Base-by-base conservation (phyloP, 2,797 vertebrate species). In the Ataeniobius toweri region DNA sequence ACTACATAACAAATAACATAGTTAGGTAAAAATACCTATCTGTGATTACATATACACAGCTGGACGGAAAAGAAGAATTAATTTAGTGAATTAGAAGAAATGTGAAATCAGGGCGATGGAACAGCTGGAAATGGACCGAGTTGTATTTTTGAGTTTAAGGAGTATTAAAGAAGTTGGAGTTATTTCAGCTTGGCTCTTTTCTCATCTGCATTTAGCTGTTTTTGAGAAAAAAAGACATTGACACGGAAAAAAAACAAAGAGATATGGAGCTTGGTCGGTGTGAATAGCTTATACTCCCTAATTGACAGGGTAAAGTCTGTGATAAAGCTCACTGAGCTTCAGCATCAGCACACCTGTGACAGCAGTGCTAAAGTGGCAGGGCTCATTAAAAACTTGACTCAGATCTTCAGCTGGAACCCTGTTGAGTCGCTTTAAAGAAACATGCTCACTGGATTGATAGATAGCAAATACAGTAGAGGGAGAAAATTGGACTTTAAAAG, bases 321-420 rank as follows among this genome's bases (percentile, higher is more conserved):
- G 85, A 87, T 91, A 91, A 94, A 85, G 86, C 91, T 86, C 83
- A 87, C 88, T 77, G 81, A 92, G 91, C 84, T 65, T 39, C 77
- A 6, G 80, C 88, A 88, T 86, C 89, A 86, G 89, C 84, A 74
- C 92, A 94, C 93, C 91, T 93, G 92, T 94, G 90, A 93, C 88
- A 91, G 93, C 83, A 74, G 85, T 18, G 80, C 56, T 53, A 84
- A 82, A 93, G 86, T 88, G 92, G 89, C 87, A 87, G 82, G 26
- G 87, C 93, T 95, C 94, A 94, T 95, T 95, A 95, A 94, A 94
- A 95, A 91, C 85, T 83, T 79, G 90, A 93, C 88, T 89, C 85
- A 86, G 83, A 85, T 92, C 91, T 91, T 83, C 71, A 3, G 84
- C 73, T 14, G 89, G 89, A 94, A 87, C 93, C 92, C 93, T 73